Base-by-base conservation (phyloP, 2,797 vertebrate genomes). In the Heliangelus exortis region DNA sequence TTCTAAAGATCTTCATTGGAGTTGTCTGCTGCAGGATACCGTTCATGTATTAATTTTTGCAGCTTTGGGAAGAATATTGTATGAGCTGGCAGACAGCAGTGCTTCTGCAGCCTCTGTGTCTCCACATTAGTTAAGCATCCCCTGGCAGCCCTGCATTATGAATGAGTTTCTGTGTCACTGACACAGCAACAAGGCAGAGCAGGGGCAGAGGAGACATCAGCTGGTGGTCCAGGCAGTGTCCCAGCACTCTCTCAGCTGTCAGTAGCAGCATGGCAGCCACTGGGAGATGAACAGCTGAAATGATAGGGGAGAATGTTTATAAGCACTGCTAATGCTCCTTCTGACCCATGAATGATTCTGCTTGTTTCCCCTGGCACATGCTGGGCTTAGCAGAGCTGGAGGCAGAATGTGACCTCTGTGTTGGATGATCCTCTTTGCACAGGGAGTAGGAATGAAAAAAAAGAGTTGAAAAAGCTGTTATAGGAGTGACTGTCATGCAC, bases 241-340 rank as follows among this genome's bases (percentile, higher is more conserved):
- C 83, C 77, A 74, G 65, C 93, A 66, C 57, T 88, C 36, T 72
- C 69, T 76, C 97, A 97, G 94, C 96, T 98, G 96, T 96, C 95
- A 80, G 15, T 41, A 84, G 73, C 69, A 93, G 77, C 75, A n/a
- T 36, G 39, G 51, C 89, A 96, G 79, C 76, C 17, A 4, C 88
- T 65, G 18, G 8, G 89, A 87, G 45, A 55, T 47, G 84, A 96
- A 93, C 97, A 97, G 96, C 96, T 97, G 97, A 96, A 95, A 88
- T 67, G 45, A 92, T 67, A 90, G 33, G 23, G 53, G 66, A 90
- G 41, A 62, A 69, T 36, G 47, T 96, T 84, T 63, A 29, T 68
- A 75, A 90, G 67, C 73, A 76, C 81, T 89, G 76, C 63, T 89
- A 84, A 84, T 89, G 67, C 51, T 87, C 50, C 63, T 81, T 47